Evolutionary conservation across 92 coral and sea anemone genomes (phyloP).

Genomic region (Siderastrea siderea): DNA sequence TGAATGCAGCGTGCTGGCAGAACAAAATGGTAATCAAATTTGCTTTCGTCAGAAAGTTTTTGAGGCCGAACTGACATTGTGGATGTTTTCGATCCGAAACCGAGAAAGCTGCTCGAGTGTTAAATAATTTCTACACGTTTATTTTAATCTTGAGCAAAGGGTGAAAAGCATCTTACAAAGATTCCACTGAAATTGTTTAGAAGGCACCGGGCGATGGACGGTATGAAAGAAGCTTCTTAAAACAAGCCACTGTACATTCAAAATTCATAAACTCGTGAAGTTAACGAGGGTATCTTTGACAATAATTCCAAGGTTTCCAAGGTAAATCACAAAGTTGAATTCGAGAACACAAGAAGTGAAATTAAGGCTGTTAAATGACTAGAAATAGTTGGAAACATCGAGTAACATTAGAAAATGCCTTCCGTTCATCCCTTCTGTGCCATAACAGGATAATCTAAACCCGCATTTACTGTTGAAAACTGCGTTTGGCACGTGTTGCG

Average conservation of each 20-base stretch:
- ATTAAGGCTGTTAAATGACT: background rate
- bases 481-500: background rate
- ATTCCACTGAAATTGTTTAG: too few species aligned
- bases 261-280: too few species aligned
- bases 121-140: too few species aligned
- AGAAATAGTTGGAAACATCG: background rate
- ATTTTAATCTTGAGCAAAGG: background rate
- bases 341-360: background rate
- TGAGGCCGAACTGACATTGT: background rate
- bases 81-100: too few species aligned
- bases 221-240: too few species aligned
- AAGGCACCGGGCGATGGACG: too few species aligned
- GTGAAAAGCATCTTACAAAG: too few species aligned
- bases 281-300: background rate
- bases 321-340: background rate
- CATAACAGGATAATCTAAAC: background rate
- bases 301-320: slow-evolving; percentile 37
- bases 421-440: background rate
- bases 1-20: background rate
- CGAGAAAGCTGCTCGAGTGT: too few species aligned
- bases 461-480: background rate
- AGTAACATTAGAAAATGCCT: background rate
- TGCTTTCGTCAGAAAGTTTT: background rate
- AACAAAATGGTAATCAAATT: background rate
- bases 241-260: too few species aligned